These are phyloP conservation scores for Ciona savignyi DNA, from an alignment of 23 tunicate genomes.

Conservation along the genomic window DNA sequence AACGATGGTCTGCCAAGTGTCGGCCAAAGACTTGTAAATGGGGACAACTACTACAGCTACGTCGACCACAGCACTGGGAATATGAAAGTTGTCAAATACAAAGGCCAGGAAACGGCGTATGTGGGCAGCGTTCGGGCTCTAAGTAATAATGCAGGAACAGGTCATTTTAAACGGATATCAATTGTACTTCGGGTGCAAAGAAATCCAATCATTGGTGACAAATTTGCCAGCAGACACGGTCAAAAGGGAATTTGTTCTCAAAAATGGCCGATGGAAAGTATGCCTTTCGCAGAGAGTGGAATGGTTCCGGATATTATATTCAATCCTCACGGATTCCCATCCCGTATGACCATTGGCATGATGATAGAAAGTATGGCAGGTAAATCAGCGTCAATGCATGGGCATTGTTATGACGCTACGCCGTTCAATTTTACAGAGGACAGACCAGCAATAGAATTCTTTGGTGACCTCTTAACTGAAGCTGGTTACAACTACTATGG, in stretches of 20 bases:
- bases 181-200: conserved; percentile 57
- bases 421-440: conserved; percentile 87
- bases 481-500: conserved; percentile 97
- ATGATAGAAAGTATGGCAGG: conserved; percentile 99
- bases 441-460: conserved; percentile 76
- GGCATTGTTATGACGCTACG: conserved; percentile 91
- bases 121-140: conserved; percentile 60
- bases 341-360: conserved; percentile 99
- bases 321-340: conserved; percentile 99
- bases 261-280: conserved; percentile 69
- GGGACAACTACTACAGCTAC: conserved; percentile 49
- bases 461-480: conserved; percentile 58
- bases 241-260: conserved; percentile 98
- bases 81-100: conserved; percentile 36
- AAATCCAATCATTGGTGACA: conserved; percentile 94
- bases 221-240: conserved; percentile 94
- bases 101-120: conserved; percentile 54
- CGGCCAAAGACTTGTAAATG: conserved; percentile 54
- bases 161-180: conserved; percentile 31
- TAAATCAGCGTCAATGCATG: conserved; percentile 75
- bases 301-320: conserved; percentile 92
- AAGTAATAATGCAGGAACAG: conserved; percentile 41
- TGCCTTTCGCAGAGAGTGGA: conserved; percentile 96
- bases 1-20: conserved; percentile 81
- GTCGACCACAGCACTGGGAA: conserved; percentile 26